phyloP scores from a whole-genome alignment of 2,113 vertebrate genomes.

The Indicator maculatus region DNA sequence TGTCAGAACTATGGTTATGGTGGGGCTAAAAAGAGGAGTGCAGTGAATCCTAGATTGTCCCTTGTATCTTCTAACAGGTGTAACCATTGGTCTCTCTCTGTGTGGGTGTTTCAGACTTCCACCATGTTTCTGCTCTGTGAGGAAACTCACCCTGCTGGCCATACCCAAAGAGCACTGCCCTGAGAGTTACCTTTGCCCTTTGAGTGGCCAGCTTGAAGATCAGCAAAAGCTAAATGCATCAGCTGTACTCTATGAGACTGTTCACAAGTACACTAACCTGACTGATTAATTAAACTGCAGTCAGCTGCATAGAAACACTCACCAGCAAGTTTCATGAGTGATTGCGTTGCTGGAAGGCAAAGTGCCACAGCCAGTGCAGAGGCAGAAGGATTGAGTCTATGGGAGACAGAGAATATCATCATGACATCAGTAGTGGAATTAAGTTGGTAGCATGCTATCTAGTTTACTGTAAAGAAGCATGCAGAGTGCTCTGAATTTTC shows the following conservation, averaged over 20 bases:
- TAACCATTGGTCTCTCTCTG: not conserved
- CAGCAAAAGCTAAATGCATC: not conserved
- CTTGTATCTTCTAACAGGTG: not conserved
- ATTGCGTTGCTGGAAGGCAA: not conserved
- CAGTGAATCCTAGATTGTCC: not conserved
- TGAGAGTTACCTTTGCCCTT: not conserved
- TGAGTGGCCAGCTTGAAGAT: not conserved
- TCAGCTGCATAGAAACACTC: not conserved
- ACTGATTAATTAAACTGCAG: not conserved
- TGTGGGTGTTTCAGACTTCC: not conserved
- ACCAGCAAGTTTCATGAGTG: not conserved
- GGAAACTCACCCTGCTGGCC: not conserved
- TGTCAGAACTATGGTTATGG: not conserved
- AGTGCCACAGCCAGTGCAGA: not conserved
- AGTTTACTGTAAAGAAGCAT: not conserved
- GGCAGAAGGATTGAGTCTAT: not conserved
- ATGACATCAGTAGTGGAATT: not conserved
- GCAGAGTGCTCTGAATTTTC: not conserved
- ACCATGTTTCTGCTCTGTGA: fast-evolving
- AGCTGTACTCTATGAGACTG: not conserved
- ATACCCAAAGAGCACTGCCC: not conserved
- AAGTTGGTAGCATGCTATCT: not conserved
- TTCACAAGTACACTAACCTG: not conserved
- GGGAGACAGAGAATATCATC: not conserved
- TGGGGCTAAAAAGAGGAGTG: not conserved